These are phyloP conservation scores for Ceratina calcarata DNA, from an alignment of 1,140 invertebrate genomes.

Conservation along the genomic window DNA sequence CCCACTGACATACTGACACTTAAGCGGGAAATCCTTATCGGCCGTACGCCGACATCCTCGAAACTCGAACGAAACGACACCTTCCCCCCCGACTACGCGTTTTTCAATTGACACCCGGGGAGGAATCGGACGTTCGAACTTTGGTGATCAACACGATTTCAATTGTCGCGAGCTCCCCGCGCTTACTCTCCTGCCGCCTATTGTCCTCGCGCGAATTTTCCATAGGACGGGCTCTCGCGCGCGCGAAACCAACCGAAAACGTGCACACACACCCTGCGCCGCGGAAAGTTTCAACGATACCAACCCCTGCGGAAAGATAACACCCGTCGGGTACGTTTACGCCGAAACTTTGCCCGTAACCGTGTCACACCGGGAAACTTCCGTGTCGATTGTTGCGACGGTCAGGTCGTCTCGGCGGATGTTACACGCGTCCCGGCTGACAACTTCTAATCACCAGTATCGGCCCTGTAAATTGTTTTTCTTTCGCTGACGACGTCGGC, in stretches of 20 bases:
- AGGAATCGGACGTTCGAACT: too few relatives aligned
- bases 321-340: conserved; percentile 36
- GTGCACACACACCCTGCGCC: not conserved
- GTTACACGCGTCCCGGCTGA: too few relatives aligned
- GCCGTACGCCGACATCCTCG: not conserved
- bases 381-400: not conserved
- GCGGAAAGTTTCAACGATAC: not conserved
- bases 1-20: conserved; percentile 37
- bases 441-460: too few relatives aligned
- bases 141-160: too few relatives aligned
- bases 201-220: not conserved
- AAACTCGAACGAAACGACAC: too few relatives aligned
- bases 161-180: not conserved
- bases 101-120: not conserved
- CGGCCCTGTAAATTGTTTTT: too few relatives aligned
- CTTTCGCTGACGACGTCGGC: too few relatives aligned
- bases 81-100: too few relatives aligned
- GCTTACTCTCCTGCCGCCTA: not conserved
- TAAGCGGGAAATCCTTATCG: not conserved
- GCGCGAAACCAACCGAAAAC: not conserved
- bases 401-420: not conserved
- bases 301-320: conserved; percentile 15
- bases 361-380: not conserved
- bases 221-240: not conserved
- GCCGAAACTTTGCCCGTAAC: conserved; percentile 32